These are phyloP conservation scores for Cyclophora albipunctata DNA, from an alignment of 2,888 invertebrate genomes.

Conservation along the genomic window DNA sequence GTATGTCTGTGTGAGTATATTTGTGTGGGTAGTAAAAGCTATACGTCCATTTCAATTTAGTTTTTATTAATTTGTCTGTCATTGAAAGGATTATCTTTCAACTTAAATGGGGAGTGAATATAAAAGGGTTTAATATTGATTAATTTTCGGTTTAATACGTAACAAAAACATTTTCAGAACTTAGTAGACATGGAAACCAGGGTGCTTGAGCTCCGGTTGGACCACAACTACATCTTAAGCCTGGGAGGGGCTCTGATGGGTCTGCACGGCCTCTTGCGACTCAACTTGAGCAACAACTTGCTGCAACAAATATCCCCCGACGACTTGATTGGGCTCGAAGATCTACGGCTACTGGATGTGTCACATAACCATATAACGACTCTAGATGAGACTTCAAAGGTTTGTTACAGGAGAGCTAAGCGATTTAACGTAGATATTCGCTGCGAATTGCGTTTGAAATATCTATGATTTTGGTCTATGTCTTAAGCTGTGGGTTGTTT, in stretches of 20 bases:
- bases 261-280: conserved; percentile 80
- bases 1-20: too few species aligned
- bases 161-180: conserved; percentile 68
- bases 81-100: too few species aligned
- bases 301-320: conserved; percentile 83
- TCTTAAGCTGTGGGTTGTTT: conserved; percentile 28
- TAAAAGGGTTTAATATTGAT: too few species aligned
- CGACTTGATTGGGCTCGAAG: conserved; percentile 85
- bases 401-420: conserved; percentile 36
- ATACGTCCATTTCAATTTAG: too few species aligned
- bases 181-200: conserved; percentile 85
- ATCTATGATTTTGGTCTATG: not conserved
- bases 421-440: not conserved
- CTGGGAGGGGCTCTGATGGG: conserved; percentile 86
- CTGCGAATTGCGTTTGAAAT: not conserved
- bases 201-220: conserved; percentile 81
- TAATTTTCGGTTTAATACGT: not conserved
- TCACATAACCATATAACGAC: conserved; percentile 85
- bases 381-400: conserved; percentile 88
- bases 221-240: conserved; percentile 82
- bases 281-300: conserved; percentile 85
- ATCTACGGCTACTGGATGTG: conserved; percentile 82
- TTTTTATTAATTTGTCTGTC: too few species aligned
- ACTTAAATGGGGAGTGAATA: too few species aligned
- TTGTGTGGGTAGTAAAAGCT: too few species aligned